phyloP scores from a whole-genome alignment of 1,140 invertebrate species.

The Plutomurus gul region DNA sequence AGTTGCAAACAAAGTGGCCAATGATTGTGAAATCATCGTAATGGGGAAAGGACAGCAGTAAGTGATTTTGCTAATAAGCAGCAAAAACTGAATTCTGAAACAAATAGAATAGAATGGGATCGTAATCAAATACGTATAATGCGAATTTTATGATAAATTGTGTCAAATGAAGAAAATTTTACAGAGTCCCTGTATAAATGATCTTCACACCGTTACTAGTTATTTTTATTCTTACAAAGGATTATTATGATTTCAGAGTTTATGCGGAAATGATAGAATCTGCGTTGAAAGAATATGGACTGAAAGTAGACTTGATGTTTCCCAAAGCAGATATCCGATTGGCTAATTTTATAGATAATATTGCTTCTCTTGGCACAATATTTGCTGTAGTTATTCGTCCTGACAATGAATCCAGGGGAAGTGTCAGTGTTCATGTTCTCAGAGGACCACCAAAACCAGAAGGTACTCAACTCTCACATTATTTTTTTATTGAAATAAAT shows the following conservation, averaged over 20 bases:
- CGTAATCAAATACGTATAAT: too few species aligned
- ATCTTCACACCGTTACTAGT: too few species aligned
- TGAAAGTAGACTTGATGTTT: constrained; percentile 84
- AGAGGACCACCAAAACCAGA: constrained; percentile 87
- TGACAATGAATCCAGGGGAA: constrained; percentile 80
- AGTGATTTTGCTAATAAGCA: constrained; percentile 59
- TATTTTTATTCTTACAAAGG: too few species aligned
- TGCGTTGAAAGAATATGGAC: constrained; percentile 75
- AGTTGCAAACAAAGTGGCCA: constrained; percentile 57
- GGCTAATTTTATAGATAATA: constrained; percentile 82
- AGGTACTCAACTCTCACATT: constrained; percentile 42
- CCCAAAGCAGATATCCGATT: constrained; percentile 86
- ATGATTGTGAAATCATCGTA: constrained; percentile 88
- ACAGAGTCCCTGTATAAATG: too few species aligned
- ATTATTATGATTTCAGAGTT: constrained; percentile 65
- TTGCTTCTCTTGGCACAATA: constrained; percentile 78
- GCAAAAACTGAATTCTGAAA: too few species aligned
- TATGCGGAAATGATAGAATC: constrained; percentile 88
- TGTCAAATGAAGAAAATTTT: too few species aligned
- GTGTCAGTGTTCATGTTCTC: constrained; percentile 86
- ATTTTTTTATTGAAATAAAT: too few species aligned
- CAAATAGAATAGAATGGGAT: too few species aligned
- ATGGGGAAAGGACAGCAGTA: constrained; percentile 78
- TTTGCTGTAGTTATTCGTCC: constrained; percentile 86
- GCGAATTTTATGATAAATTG: too few species aligned